A percentile compares a stretch with the other conserved stretches of the same genome.
These are phyloP conservation scores for Sternotherus odoratus DNA, from an alignment of 2,797 vertebrate species.

Conservation along the genomic window DNA sequence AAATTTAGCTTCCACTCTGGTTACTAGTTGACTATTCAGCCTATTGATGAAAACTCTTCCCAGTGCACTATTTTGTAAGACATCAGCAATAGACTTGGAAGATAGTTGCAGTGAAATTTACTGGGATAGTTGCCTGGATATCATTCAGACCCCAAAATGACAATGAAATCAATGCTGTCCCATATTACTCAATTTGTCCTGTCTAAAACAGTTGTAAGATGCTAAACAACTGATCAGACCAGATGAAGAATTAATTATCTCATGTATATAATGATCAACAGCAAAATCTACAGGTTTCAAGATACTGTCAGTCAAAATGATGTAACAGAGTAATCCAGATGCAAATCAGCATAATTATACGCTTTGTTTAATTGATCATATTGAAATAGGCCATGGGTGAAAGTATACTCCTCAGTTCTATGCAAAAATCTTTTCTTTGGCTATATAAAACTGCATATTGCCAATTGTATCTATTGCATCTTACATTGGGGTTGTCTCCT, in stretches of 20 bases:
- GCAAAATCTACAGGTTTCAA: conserved; percentile 61
- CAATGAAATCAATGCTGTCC: neutral
- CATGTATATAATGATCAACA: conserved; percentile 52
- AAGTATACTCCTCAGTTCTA: neutral
- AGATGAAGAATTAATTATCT: neutral
- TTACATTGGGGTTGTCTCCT: neutral
- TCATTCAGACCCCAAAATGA: rapidly evolving
- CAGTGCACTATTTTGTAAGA: neutral
- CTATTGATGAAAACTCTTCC: neutral
- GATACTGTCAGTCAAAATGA: conserved; percentile 60
- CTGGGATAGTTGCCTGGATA: neutral
- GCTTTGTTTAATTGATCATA: conserved; percentile 30
- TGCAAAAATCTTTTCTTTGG: neutral
- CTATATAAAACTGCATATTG: neutral
- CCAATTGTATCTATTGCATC: neutral
- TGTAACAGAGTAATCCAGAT: conserved; percentile 25
- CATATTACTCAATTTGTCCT: neutral
- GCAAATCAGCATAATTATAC: conserved; percentile 2
- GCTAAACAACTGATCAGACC: neutral
- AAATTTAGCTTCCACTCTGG: neutral
- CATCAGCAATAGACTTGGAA: neutral
- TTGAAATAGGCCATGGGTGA: conserved; percentile 12
- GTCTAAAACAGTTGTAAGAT: neutral
- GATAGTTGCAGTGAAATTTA: rapidly evolving
- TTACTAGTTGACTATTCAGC: neutral